Evolutionary conservation across 37 sponge, comb jelly and placozoan genomes (phyloP).

Genomic region (Hexactinellida sp.): DNA sequence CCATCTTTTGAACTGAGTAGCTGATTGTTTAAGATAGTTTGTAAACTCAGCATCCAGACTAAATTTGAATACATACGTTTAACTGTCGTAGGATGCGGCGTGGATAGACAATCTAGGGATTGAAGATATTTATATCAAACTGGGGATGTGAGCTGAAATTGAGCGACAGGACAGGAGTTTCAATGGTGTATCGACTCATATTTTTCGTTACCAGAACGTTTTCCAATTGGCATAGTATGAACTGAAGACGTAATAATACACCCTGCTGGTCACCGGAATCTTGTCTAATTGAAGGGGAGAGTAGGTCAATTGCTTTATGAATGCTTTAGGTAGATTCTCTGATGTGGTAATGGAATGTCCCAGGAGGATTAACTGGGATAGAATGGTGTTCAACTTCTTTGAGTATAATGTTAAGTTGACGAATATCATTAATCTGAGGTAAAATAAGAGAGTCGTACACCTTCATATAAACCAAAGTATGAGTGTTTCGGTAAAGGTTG

Average conservation of each 20-base stretch:
- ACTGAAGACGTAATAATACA: neutral
- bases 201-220: too few species aligned
- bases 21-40: too few species aligned
- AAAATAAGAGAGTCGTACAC: neutral
- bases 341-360: neutral
- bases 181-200: too few species aligned
- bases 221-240: neutral
- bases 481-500: neutral
- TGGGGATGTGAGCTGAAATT: too few species aligned
- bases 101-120: too few species aligned
- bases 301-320: neutral
- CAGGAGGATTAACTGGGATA: neutral
- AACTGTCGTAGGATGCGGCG: too few species aligned
- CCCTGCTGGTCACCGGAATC: neutral
- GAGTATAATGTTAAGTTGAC: neutral
- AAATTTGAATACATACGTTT: too few species aligned
- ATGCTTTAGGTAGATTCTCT: neutral
- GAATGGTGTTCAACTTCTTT: neutral
- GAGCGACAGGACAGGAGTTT: too few species aligned
- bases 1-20: too few species aligned
- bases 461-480: neutral
- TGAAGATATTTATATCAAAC: too few species aligned
- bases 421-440: constrained; percentile 5
- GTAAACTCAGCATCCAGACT: too few species aligned
- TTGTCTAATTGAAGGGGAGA: constrained; percentile 7